Evolutionary conservation across 2,113 vertebrate species (phyloP).

Genomic region (Ranitomeya imitator): DNA sequence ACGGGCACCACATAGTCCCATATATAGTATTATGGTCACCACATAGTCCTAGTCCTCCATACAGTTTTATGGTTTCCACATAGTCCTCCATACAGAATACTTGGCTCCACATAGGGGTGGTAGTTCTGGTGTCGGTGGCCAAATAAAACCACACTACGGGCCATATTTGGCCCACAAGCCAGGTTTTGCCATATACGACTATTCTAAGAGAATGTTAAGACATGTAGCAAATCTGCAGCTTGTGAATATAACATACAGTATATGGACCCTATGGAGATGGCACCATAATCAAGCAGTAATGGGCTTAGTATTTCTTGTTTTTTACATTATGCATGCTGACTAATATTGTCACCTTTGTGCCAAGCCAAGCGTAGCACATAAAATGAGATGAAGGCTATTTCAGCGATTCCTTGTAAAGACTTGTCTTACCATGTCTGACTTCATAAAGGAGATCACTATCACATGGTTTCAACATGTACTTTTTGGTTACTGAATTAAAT

Average conservation of each 20-base stretch:
- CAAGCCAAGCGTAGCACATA: not conserved
- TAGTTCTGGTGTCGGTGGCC: too few relatives aligned
- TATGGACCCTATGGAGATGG: not conserved
- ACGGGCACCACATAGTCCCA: too few relatives aligned
- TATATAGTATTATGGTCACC: too few relatives aligned
- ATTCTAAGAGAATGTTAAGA: too few relatives aligned
- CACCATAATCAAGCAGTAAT: not conserved
- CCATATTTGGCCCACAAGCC: too few relatives aligned
- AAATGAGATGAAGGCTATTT: not conserved
- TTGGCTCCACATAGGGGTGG: too few relatives aligned
- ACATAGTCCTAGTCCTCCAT: too few relatives aligned
- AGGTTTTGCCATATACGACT: too few relatives aligned
- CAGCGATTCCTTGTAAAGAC: slow-evolving; percentile 10
- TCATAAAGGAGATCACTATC: not conserved
- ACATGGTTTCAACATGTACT: not conserved
- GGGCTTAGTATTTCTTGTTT: not conserved
- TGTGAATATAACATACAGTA: not conserved
- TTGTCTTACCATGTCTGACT: not conserved
- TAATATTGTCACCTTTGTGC: not conserved
- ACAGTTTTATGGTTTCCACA: too few relatives aligned
- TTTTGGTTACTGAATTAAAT: not conserved
- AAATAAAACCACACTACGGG: too few relatives aligned
- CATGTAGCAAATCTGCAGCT: not conserved
- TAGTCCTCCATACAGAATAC: too few relatives aligned
- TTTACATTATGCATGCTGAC: slow-evolving; percentile 2